These are phyloP conservation scores for Antennarius striatus DNA, from an alignment of 2,113 vertebrate species.

Conservation along the genomic window DNA sequence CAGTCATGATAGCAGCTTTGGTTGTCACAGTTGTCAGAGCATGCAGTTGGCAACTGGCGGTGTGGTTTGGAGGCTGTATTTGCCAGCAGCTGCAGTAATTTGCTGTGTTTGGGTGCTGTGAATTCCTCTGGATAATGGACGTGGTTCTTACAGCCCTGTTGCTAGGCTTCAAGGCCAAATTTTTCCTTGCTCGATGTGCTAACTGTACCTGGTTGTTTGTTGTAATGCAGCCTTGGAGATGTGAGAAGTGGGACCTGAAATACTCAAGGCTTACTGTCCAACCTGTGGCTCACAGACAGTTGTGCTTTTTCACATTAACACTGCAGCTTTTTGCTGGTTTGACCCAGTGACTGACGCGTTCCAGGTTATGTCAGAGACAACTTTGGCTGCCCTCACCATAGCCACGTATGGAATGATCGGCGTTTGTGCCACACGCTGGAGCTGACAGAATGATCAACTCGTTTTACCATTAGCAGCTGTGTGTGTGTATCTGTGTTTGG, in stretches of 20 bases:
- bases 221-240: constrained; percentile 5
- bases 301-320: not conserved
- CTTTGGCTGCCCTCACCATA: constrained; percentile 2
- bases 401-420: constrained; percentile 29
- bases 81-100: constrained; percentile 74
- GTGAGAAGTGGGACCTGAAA: not conserved
- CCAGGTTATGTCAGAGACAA: constrained; percentile 24
- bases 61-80: constrained; percentile 45
- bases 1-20: constrained; percentile 30
- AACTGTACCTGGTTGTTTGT: constrained; percentile 11
- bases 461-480: constrained; percentile 18
- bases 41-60: constrained; percentile 63
- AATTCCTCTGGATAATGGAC: constrained; percentile 66
- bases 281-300: not conserved
- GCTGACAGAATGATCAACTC: constrained; percentile 34
- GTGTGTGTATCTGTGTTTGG: not conserved
- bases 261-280: not conserved
- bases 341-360: not conserved
- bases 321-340: not conserved
- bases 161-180: constrained; percentile 53
- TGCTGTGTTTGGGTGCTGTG: constrained; percentile 62
- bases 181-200: constrained; percentile 23
- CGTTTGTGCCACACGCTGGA: constrained; percentile 18
- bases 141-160: constrained; percentile 44
- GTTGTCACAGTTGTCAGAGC: constrained; percentile 68